phyloP scores from a whole-genome alignment of 2,113 vertebrate species.

The Oreochromis niloticus region DNA sequence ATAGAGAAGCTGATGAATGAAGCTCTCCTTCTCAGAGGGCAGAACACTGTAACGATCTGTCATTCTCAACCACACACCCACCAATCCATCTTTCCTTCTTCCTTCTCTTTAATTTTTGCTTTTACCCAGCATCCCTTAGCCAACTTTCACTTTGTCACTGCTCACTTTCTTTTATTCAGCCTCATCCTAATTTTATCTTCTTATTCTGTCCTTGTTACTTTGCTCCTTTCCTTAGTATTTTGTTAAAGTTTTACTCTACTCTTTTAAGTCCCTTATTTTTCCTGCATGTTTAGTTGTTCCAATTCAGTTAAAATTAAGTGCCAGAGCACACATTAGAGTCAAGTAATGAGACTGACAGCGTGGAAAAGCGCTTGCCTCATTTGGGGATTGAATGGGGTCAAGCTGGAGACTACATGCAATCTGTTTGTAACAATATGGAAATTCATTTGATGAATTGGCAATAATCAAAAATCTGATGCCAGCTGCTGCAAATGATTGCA shows the following conservation, averaged over 20 bases:
- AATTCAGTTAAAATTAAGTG: background rate
- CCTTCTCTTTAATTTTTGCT: background rate
- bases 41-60: background rate
- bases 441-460: background rate
- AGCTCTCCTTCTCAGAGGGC: slow-evolving; percentile 13
- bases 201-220: background rate
- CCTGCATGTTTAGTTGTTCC: background rate
- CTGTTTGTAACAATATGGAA: background rate
- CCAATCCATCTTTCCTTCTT: background rate
- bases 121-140: background rate
- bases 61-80: background rate
- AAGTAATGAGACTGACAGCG: background rate
- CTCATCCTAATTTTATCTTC: background rate
- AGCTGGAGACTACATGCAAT: background rate
- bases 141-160: background rate
- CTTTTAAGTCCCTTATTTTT: background rate
- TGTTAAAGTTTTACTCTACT: background rate
- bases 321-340: background rate
- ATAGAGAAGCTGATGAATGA: slow-evolving; percentile 20
- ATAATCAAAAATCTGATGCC: background rate
- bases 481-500: background rate
- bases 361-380: background rate
- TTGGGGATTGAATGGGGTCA: background rate
- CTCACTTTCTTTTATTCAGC: background rate
- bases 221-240: background rate